Evolutionary conservation across 2,113 vertebrate species (phyloP).

Genomic region (Martes martes): DNA sequence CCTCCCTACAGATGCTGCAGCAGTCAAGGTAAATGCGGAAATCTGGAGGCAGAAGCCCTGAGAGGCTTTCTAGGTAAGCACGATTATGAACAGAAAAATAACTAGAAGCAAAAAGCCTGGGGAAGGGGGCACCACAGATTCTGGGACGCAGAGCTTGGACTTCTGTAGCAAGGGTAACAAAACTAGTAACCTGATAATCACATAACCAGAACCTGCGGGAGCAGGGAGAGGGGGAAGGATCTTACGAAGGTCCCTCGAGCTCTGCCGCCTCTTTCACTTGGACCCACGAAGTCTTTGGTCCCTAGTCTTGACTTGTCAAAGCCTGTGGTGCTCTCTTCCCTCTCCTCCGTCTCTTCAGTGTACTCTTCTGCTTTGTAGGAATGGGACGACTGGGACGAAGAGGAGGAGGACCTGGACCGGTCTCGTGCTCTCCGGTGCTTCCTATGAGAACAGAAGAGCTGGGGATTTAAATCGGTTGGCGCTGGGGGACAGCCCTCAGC

Average conservation of each 20-base stretch:
- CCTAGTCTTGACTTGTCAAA: slow-evolving; percentile 88
- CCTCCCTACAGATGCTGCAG: accelerated
- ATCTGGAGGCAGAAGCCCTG: background rate
- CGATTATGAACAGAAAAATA: background rate
- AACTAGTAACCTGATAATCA: background rate
- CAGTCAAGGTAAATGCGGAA: background rate
- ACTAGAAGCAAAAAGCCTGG: background rate
- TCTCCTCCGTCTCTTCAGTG: slow-evolving; percentile 84
- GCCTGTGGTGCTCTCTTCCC: slow-evolving; percentile 86
- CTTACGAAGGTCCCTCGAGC: slow-evolving; percentile 93
- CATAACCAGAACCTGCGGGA: background rate
- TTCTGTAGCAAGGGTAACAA: background rate
- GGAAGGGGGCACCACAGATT: background rate
- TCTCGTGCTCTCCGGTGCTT: slow-evolving; percentile 92
- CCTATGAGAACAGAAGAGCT: slow-evolving; percentile 77
- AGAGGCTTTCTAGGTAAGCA: background rate
- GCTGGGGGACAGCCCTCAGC: background rate
- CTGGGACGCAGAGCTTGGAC: background rate
- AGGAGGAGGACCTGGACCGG: slow-evolving; percentile 93
- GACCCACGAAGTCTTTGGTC: slow-evolving; percentile 85
- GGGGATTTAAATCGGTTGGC: background rate
- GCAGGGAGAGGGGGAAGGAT: background rate
- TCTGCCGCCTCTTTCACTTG: slow-evolving; percentile 85
- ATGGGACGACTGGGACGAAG: slow-evolving; percentile 92
- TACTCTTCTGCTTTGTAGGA: slow-evolving; percentile 88